Percentiles rank a stretch among this genome's conserved stretches.
Conservation (phyloP, 2,113 vertebrate genomes). For the Tragulus kanchil region DNA sequence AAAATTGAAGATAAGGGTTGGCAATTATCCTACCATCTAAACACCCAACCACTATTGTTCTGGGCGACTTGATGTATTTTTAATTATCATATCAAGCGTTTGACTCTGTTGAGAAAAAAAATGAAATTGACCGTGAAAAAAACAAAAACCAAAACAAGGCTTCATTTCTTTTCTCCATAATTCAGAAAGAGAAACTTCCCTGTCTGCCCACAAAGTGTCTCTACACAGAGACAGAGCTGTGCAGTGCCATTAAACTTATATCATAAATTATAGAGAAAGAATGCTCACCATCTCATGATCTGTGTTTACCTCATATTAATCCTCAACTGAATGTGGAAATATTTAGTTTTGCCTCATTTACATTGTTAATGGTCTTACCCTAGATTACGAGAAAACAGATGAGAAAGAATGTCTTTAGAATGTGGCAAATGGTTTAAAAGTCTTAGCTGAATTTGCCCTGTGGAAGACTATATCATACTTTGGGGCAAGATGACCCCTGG, state of each 20-base stretch:
- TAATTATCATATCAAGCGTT: constrained; percentile 76
- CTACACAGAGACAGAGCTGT: not conserved
- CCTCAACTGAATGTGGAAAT: constrained; percentile 71
- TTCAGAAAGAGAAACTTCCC: constrained; percentile 4
- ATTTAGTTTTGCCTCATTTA: constrained; percentile 79
- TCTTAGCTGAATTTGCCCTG: not conserved
- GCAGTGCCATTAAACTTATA: not conserved
- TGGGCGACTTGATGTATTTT: constrained; percentile 77
- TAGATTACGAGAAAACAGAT: constrained; percentile 67
- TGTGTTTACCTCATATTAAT: constrained; percentile 77
- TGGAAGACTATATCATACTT: not conserved
- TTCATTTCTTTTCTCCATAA: not conserved
- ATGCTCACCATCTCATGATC: constrained; percentile 56
- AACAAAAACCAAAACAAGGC: not conserved
- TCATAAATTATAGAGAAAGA: constrained; percentile 43
- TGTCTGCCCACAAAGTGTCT: not conserved
- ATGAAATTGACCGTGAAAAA: constrained; percentile 71
- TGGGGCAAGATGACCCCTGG: not conserved
- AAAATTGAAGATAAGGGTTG: constrained; percentile 76
- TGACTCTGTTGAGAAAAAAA: constrained; percentile 74
- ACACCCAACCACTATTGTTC: constrained; percentile 63
- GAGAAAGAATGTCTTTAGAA: constrained; percentile 6
- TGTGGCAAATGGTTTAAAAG: not conserved
- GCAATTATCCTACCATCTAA: constrained; percentile 76
- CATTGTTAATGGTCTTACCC: constrained; percentile 70